These are phyloP conservation scores for Graphium colonna DNA, from an alignment of 2,888 invertebrate species.

Conservation along the genomic window DNA sequence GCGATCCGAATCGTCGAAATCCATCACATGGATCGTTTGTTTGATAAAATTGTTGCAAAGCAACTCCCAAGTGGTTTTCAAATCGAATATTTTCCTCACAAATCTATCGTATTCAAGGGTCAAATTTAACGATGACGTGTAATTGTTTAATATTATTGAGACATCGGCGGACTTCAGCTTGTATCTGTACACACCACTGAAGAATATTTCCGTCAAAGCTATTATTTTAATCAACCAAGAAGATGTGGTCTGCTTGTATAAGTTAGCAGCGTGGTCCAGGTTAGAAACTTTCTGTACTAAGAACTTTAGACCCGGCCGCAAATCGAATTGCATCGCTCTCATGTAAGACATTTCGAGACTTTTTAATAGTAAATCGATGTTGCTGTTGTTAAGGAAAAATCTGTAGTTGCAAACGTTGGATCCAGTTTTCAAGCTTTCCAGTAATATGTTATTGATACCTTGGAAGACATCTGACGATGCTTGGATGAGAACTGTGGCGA, in stretches of 20 bases:
- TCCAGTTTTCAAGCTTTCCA: slow-evolving; percentile 71
- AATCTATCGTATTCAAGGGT: slow-evolving; percentile 79
- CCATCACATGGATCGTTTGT: slow-evolving; percentile 59
- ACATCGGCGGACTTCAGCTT: slow-evolving; percentile 81
- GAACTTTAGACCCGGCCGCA: slow-evolving; percentile 95
- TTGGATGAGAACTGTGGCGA: slow-evolving; percentile 92
- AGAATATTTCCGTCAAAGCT: slow-evolving; percentile 90
- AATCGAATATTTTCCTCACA: slow-evolving; percentile 80
- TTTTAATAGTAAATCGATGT: slow-evolving; percentile 85
- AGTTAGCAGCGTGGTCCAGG: slow-evolving; percentile 90
- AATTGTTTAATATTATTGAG: slow-evolving; percentile 81
- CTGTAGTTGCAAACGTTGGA: slow-evolving; percentile 66
- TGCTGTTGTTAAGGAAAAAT: slow-evolving; percentile 78
- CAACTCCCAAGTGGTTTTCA: slow-evolving; percentile 82
- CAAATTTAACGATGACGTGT: slow-evolving; percentile 76
- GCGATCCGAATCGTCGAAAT: slow-evolving; percentile 59
- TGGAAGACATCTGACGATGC: slow-evolving; percentile 83
- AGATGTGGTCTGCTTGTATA: slow-evolving; percentile 95
- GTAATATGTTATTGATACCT: slow-evolving; percentile 81
- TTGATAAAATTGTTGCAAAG: slow-evolving; percentile 80
- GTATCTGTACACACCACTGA: slow-evolving; percentile 84
- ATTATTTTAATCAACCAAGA: slow-evolving; percentile 95
- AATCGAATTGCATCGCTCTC: slow-evolving; percentile 92
- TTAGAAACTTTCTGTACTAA: slow-evolving; percentile 95
- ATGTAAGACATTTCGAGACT: slow-evolving; percentile 91